Base-by-base conservation (phyloP, 2,888 invertebrate genomes). In the Nymphalis urticae region DNA sequence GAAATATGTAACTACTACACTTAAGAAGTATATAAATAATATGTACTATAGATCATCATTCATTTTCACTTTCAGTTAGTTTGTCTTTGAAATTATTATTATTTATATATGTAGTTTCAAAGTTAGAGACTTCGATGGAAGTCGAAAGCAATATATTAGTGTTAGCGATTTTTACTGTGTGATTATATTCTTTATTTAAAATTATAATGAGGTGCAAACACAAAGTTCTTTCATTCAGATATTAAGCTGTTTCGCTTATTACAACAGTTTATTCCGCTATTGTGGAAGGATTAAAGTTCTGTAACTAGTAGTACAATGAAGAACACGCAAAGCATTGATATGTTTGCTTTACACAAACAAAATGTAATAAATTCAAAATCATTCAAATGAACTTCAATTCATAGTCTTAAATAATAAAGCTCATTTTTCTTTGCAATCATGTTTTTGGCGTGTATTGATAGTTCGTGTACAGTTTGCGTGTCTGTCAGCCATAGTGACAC, bases 271-370 rank as follows among this genome's bases (percentile, higher is more conserved):
- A 85, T 85, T 83, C 84, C 79, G 75, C 84, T 81, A 85, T 90
- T 89, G 87, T 88, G 82, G 80, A 83, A 82, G 86, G 82, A 88
- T 89, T 88, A 89, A 76, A 83, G 85, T 85, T 89, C 87, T 85
- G 86, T 89, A 86, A 89, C 88, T 86, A 83, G 83, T 85, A 87
- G 88, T 85, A 89, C 86, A 88, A 86, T 86, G 84, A 82, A 82
- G 81, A 84, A 87, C 91, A 90, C 88, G 90, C 89, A 78, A 89
- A 85, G 85, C 85, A 84, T 87, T 84, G 87, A 85, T 86, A 86
- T 85, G 79, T 70, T 71, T 70, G 61, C 56, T 65, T 59, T 56
- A 56, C 56, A 68, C 64, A 58, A 48, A 51, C 58, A 64, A 68
- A 74, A 69, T 17, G 69, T 24, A 50, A 50, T 58, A 72, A 69